Evolutionary conservation across 2,888 invertebrate species (phyloP), one percentile per base, ranked within the genome.

Genomic region (Stegophylla sp.): DNA sequence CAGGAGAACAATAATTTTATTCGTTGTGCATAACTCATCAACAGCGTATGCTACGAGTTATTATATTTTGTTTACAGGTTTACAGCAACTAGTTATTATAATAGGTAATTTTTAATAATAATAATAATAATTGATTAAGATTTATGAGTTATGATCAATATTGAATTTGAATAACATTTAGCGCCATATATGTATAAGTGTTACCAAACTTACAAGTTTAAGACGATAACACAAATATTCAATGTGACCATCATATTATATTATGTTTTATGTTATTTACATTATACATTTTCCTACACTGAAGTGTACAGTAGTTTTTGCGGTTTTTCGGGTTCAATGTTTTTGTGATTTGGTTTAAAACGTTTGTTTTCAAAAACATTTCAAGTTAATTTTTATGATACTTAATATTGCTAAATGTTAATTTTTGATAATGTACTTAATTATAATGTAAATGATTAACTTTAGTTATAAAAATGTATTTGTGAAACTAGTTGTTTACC

Each of bases 291-390:
- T 56, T n/a, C 56, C 61, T 4, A 43, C 56, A 76, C 76, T 76
- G 76, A 4, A 74, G n/a, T 67, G n/a, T 26, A 20, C 13, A 56
- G 28, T 56, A 67, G 23, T 26, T 73, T 67, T 76, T 66, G 66
- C 66, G 76, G 66, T 76, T 63, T 66, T 76, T 64, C 53, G 48
- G 20, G 51, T 51, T 64, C 51, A 51, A 75, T 74, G 74, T 75
- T 75, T 75, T 75, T 23, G 1, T 51, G 48, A 63, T 64, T 63
- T 75, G 20, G 23, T 28, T 63, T 63, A 34, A 75, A 75, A 63
- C 74, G 74, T 51, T 75, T 75, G 74, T 45, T 51, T 63, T 48
- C 10, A 48, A 45, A 64, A 34, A 28, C 2, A 23, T 48, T 74
- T 17, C 26, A 23, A 63, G 23, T 75, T 48, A 63, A 51, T 12